Evolutionary conservation across 2,113 vertebrate genomes (phyloP).

Genomic region (Euleptes europaea): DNA sequence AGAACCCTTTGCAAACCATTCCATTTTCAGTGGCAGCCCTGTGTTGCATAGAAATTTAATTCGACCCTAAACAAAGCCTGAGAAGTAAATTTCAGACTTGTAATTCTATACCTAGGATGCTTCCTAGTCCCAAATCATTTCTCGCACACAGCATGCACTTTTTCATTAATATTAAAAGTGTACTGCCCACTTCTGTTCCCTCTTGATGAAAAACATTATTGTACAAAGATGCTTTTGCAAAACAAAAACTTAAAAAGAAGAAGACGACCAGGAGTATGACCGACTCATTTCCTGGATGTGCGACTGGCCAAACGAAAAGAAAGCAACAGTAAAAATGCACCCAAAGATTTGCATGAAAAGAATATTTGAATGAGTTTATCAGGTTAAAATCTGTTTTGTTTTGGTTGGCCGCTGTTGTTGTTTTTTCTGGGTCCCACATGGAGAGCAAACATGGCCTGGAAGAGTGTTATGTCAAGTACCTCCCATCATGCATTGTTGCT

Average conservation of each 20-base stretch:
- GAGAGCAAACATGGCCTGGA: conserved; percentile 91
- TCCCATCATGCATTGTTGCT: conserved; percentile 94
- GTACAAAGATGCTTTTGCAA: conserved; percentile 19
- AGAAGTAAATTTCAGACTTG: neutral
- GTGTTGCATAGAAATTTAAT: neutral
- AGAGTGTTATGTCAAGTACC: conserved; percentile 97
- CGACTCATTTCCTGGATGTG: conserved; percentile 31
- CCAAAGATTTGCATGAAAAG: conserved; percentile 38
- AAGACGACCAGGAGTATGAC: neutral
- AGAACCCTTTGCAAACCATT: neutral
- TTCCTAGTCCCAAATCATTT: neutral
- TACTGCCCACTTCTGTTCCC: neutral
- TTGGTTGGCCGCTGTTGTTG: conserved; percentile 67
- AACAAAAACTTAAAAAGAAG: neutral
- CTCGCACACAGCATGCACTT: neutral
- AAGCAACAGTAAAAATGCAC: conserved; percentile 47
- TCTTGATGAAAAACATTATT: neutral
- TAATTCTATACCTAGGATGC: neutral
- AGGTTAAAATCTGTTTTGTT: conserved; percentile 84
- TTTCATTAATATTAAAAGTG: neutral
- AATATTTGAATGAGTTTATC: conserved; percentile 73
- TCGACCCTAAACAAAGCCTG: neutral
- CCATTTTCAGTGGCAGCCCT: neutral
- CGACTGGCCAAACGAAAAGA: conserved; percentile 24
- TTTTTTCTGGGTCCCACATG: conserved; percentile 79